These are phyloP conservation scores for Eupithecia inturbata DNA, from an alignment of 2,888 invertebrate species.

Conservation along the genomic window DNA sequence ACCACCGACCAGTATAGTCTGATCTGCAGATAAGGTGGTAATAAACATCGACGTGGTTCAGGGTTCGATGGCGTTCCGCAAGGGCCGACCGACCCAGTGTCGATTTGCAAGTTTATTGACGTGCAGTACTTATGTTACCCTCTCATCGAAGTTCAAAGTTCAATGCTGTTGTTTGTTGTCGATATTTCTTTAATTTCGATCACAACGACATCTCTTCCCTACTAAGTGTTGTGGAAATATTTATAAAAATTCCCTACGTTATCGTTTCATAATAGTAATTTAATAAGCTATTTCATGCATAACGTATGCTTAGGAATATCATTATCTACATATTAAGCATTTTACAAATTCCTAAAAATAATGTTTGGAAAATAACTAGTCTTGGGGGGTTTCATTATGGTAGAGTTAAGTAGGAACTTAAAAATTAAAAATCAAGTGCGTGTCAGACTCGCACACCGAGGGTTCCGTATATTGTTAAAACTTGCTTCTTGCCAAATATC, in stretches of 20 bases:
- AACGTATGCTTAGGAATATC: neutral
- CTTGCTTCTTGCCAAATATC: too few species aligned
- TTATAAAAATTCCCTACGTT: neutral
- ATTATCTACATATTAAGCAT: neutral
- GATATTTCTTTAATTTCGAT: neutral
- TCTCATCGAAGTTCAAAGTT: neutral
- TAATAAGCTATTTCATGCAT: neutral
- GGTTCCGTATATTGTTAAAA: too few species aligned
- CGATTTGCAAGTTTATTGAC: conserved; percentile 39
- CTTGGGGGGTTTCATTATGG: too few species aligned
- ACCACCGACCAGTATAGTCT: conserved; percentile 44
- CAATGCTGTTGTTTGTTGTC: neutral
- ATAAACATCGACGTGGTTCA: conserved; percentile 17
- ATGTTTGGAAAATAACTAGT: neutral
- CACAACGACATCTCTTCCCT: neutral
- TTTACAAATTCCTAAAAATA: neutral
- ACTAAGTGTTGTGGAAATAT: neutral
- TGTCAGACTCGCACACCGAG: too few species aligned
- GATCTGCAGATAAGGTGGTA: conserved; percentile 45
- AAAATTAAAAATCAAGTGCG: too few species aligned
- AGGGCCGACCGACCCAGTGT: conserved; percentile 36
- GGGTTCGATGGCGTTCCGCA: conserved; percentile 27
- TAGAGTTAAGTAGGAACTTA: too few species aligned
- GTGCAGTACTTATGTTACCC: conserved; percentile 14
- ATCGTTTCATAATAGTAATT: neutral